phyloP scores from a whole-genome alignment of 1,140 invertebrate species.

The Apis mellifera region Amel_HAv3.1 CM009931.2:777501-778000 shows the following conservation, averaged over 20 bases:
- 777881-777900: no score
- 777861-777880: no score
- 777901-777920: no score
- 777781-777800: no score
- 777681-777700: no score
- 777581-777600: background rate
- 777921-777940: background rate
- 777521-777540: slow-evolving; percentile 11
- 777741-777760: no score
- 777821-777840: background rate
- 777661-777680: background rate
- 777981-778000: background rate
- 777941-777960: background rate
- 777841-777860: no score
- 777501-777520: slow-evolving; percentile 60
- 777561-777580: slow-evolving; percentile 51
- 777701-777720: no score
- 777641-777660: background rate
- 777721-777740: background rate
- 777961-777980: slow-evolving; percentile 3
- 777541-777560: slow-evolving; percentile 56
- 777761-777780: no score
- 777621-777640: slow-evolving; percentile 32
- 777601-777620: background rate
- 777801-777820: background rate